Evolutionary conservation across 2,113 vertebrate species (phyloP).

Genomic region (Myotis lucifugus): DNA sequence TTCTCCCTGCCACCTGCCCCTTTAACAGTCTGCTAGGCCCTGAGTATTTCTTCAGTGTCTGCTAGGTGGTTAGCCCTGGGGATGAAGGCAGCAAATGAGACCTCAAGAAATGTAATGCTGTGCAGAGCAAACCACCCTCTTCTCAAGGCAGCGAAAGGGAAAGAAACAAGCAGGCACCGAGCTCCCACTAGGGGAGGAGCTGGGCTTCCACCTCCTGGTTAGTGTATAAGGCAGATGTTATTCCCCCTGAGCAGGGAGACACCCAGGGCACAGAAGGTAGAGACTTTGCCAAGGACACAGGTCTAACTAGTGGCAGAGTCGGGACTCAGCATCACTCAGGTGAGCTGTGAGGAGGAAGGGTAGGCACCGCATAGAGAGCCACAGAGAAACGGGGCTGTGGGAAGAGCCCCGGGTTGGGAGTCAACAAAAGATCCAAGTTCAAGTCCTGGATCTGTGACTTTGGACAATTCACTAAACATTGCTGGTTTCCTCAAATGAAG

Average conservation of each 20-base stretch:
- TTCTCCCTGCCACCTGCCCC: background rate
- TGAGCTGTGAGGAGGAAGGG: background rate
- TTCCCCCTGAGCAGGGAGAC: background rate
- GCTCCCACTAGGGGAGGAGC: background rate
- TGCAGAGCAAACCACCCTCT: background rate
- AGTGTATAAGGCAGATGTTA: background rate
- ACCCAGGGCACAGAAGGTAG: background rate
- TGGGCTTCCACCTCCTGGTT: background rate
- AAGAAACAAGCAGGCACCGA: too few relatives aligned
- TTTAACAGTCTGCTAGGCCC: background rate
- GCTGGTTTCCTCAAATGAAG: background rate
- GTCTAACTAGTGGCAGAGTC: background rate
- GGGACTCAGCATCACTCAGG: background rate
- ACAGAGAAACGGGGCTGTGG: background rate
- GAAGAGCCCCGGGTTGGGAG: background rate
- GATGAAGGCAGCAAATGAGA: background rate
- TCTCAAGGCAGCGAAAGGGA: background rate
- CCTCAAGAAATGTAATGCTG: background rate
- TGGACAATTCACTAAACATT: background rate
- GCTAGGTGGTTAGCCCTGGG: background rate
- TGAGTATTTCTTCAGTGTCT: background rate
- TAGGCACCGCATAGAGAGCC: background rate
- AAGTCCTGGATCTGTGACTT: background rate
- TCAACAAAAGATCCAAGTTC: background rate
- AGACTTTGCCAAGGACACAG: background rate